Conservation (phyloP, 2,113 vertebrate genomes). For the Cololabis saira region DNA sequence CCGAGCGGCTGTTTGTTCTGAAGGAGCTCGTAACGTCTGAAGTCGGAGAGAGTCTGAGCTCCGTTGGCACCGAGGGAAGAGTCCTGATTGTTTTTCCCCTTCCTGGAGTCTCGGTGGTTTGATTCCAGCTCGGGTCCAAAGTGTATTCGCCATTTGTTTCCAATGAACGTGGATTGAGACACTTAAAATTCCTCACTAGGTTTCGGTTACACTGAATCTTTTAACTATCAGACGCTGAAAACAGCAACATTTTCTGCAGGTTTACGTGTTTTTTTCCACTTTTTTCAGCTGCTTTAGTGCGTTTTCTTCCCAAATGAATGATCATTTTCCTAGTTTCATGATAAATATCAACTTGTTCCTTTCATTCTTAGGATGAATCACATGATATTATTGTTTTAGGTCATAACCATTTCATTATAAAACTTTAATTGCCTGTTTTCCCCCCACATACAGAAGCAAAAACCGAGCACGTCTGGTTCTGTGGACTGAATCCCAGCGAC, state of each 20-base stretch:
- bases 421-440: constrained; percentile 14
- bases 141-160: background rate
- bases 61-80: background rate
- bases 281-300: too few relatives aligned
- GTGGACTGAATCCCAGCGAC: constrained; percentile 34
- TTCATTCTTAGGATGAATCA: constrained; percentile 16
- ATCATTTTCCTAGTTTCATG: too few relatives aligned
- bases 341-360: background rate
- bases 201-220: constrained; percentile 50
- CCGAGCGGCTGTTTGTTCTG: constrained; percentile 11
- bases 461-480: constrained; percentile 10
- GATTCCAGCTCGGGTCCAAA: constrained; percentile 1
- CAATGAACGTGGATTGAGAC: constrained; percentile 14
- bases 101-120: background rate
- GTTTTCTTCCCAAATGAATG: too few relatives aligned
- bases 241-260: background rate
- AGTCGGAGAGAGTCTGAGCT: background rate
- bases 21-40: constrained; percentile 1
- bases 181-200: constrained; percentile 42
- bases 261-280: too few relatives aligned
- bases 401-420: constrained; percentile 68
- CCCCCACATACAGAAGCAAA: constrained; percentile 32
- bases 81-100: background rate
- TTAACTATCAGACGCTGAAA: constrained; percentile 35
- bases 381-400: constrained; percentile 29